Evolutionary conservation across 2,888 invertebrate genomes (phyloP), one percentile per base, ranked within the genome.

Genomic region (Drosophila meridiana): DNA sequence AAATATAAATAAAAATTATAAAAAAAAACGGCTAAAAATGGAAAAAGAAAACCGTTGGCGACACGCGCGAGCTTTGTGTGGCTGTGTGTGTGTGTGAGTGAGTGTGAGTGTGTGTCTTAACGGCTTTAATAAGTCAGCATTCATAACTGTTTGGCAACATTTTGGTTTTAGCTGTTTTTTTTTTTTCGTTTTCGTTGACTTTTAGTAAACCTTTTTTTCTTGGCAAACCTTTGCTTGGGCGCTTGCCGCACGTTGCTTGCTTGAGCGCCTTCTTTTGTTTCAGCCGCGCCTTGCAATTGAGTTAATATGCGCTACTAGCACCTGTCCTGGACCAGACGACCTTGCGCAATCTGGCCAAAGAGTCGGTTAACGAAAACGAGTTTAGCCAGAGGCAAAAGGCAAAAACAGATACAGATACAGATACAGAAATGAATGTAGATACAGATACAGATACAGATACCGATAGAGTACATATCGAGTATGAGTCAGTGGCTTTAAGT

Each of bases 261-360:
- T 48, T 50, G 5, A 13, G 47, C 52, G 11, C 56, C 34, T 28
- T 53, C 32, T 40, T 53, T 70, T 38, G 32, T 43, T 57, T 50
- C n/a, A 65, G 68, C 52, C 63, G 52, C 63, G 47, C 67, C 67
- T 69, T 74, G 68, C 87, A 89, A 84, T 76, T 78, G 73, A 78
- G 69, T 71, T 82, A 73, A 71, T 53, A 36, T 59, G 32, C 60
- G 59, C 47, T 38, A 34, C 47, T 47, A 59, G 42, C 90, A 86
- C 85, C 89, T 90, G 86, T 85, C 82, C 86, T 76, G 56, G 86
- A 89, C 86, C 90, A 88, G 89, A 76, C 90, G 86, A 90, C 86
- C 86, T 86, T 86, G 90, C 90, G 90, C 90, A 86, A 86, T 86
- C 90, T 67, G 81, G 62, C 72, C 81, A 71, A 83, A 76, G 72